A percentile compares a stretch with the other conserved stretches of the same genome.
phyloP scores from a whole-genome alignment of 2,888 invertebrate species.

The Tinea trinotella region DNA sequence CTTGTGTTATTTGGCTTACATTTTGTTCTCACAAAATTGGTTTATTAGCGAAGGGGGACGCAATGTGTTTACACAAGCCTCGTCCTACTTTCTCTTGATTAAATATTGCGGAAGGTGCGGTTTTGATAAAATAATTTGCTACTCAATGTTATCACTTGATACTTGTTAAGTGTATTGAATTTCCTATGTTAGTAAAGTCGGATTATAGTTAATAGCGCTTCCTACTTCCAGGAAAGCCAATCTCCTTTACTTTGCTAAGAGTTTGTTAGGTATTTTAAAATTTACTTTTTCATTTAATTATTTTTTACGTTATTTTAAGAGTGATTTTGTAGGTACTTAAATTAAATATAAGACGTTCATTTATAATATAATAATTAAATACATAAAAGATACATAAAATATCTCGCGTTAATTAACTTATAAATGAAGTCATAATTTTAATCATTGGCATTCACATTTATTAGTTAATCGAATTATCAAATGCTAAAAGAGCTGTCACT shows the following conservation, averaged over 20 bases:
- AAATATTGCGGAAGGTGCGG: conserved; percentile 17
- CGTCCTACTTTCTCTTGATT: conserved; percentile 18
- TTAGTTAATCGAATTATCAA: no score
- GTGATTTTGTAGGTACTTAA: neutral
- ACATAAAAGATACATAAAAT: no score
- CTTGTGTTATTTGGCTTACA: conserved; percentile 4
- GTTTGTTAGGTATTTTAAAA: neutral
- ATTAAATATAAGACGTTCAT: neutral
- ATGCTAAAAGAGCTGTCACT: no score
- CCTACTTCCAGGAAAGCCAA: neutral
- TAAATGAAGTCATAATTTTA: no score
- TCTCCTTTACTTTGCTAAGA: neutral
- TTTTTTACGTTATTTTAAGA: neutral
- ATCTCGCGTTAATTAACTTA: no score
- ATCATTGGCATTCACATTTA: no score
- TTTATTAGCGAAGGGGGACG: conserved; percentile 19
- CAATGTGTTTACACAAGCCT: conserved; percentile 18
- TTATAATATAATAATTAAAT: neutral
- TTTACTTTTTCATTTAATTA: neutral
- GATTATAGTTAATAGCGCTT: neutral
- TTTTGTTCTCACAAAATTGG: conserved; percentile 17
- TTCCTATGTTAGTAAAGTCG: conserved; percentile 3
- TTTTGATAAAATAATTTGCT: conserved; percentile 18
- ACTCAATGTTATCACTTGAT: conserved; percentile 1
- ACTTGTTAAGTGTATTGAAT: conserved; percentile 8